Evolutionary conservation across 2,888 invertebrate genomes (phyloP).

Genomic region (Margaritifera margaritifera): DNA sequence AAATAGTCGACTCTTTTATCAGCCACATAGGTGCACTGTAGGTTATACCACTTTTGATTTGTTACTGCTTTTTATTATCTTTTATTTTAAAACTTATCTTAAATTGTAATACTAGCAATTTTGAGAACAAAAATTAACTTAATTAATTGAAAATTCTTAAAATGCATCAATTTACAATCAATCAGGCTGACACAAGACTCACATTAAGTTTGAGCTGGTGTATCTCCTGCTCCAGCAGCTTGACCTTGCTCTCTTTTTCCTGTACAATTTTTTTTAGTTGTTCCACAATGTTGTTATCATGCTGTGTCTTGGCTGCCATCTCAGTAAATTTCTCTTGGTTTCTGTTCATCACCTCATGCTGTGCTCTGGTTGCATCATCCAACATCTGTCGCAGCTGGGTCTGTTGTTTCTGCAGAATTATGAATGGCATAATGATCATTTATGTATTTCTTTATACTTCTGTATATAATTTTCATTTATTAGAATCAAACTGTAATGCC

Average conservation of each 20-base stretch:
- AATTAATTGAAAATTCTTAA: no score
- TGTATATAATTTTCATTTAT: no score
- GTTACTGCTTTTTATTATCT: no score
- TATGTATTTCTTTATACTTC: no score
- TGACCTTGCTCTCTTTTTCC: constrained; percentile 67
- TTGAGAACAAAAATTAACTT: no score
- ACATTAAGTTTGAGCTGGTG: constrained; percentile 57
- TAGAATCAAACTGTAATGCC: no score
- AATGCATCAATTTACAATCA: constrained; percentile 3
- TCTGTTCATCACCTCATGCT: constrained; percentile 43
- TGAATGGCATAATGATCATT: no score
- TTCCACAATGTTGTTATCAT: constrained; percentile 67
- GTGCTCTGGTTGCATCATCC: constrained; percentile 45
- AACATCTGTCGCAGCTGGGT: constrained; percentile 57
- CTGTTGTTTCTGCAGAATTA: constrained; percentile 53
- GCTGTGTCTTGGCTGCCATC: constrained; percentile 58
- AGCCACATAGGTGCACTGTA: no score
- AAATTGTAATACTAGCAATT: no score
- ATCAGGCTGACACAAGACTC: constrained; percentile 16
- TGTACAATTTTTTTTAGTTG: constrained; percentile 68
- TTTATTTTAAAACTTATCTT: no score
- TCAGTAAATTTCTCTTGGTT: constrained; percentile 51
- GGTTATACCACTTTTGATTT: no score
- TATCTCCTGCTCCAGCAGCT: constrained; percentile 64
- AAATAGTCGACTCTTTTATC: no score